Evolutionary conservation across 92 coral and sea anemone genomes (phyloP).

Genomic region (Epizoanthus stellaris): DNA sequence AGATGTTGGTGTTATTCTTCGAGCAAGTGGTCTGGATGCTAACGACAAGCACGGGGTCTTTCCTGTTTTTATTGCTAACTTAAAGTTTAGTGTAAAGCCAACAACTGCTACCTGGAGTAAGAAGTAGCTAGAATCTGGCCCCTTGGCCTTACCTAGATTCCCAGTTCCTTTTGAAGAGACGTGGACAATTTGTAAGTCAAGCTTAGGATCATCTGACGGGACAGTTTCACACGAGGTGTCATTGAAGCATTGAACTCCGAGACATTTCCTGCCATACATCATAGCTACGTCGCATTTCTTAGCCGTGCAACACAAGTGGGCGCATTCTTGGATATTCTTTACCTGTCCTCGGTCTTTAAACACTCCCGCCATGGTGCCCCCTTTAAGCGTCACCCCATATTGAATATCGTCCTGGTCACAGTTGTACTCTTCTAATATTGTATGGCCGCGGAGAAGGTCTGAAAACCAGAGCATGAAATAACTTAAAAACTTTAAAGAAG

Average conservation of each 20-base stretch:
- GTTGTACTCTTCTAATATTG: slow-evolving; percentile 93
- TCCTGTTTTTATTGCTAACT: not conserved
- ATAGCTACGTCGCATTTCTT: slow-evolving; percentile 96
- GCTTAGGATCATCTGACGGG: slow-evolving; percentile 83
- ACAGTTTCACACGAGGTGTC: slow-evolving; percentile 92
- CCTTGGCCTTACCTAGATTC: slow-evolving; percentile 67
- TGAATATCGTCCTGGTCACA: slow-evolving; percentile 93
- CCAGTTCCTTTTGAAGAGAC: slow-evolving; percentile 83
- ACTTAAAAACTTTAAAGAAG: not conserved
- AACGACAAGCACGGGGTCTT: not conserved
- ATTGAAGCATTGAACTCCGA: slow-evolving; percentile 86
- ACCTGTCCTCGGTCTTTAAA: slow-evolving; percentile 83
- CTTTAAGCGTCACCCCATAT: slow-evolving; percentile 86
- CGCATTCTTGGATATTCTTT: slow-evolving; percentile 95
- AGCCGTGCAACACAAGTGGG: slow-evolving; percentile 89
- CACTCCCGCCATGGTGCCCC: slow-evolving; percentile 87
- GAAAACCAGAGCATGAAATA: not conserved
- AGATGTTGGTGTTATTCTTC: too few species aligned
- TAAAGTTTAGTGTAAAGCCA: not conserved
- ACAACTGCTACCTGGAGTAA: not conserved
- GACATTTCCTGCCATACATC: slow-evolving; percentile 92
- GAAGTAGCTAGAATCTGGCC: not conserved
- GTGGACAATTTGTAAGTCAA: slow-evolving; percentile 91
- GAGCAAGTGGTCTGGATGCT: not conserved
- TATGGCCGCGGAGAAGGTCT: slow-evolving; percentile 59